Evolutionary conservation across 2,888 invertebrate species (phyloP).

Genomic region (Teinopalpus imperialis): DNA sequence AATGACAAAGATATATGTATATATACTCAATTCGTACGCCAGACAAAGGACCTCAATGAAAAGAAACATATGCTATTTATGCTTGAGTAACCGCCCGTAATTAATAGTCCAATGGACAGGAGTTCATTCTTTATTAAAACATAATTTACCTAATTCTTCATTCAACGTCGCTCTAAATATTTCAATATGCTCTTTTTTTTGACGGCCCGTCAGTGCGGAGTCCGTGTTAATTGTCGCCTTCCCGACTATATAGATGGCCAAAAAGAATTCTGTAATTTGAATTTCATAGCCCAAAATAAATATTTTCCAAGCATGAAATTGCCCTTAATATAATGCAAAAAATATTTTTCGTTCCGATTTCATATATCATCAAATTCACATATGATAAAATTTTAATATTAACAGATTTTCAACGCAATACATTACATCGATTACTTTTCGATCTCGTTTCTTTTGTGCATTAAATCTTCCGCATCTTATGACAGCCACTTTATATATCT

Average conservation of each 20-base stretch:
- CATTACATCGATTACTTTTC: no score
- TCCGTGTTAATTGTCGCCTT: conserved; percentile 57
- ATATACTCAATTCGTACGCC: no score
- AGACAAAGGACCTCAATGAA: no score
- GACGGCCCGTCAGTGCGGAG: conserved; percentile 49
- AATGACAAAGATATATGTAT: no score
- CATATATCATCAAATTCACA: no score
- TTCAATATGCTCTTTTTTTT: conserved; percentile 56
- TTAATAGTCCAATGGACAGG: conserved; percentile 24
- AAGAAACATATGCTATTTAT: conserved; percentile 25
- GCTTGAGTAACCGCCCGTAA: conserved; percentile 23
- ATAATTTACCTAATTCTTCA: conserved; percentile 23
- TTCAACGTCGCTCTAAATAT: conserved; percentile 30
- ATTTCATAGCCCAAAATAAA: conserved; percentile 52
- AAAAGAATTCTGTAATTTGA: conserved; percentile 51
- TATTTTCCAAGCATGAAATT: conserved; percentile 49
- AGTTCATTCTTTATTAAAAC: conserved; percentile 23
- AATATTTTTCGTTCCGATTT: no score
- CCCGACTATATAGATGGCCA: conserved; percentile 47
- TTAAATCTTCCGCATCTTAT: no score
- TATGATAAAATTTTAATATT: no score
- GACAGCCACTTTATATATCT: no score
- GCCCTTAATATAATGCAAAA: conserved; percentile 27
- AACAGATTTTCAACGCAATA: no score
- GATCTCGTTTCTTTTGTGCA: no score